A percentile compares a stretch with the other conserved stretches of the same genome.
Conservation (phyloP, 2,888 invertebrate genomes). For the Helicoverpa assulta region DNA sequence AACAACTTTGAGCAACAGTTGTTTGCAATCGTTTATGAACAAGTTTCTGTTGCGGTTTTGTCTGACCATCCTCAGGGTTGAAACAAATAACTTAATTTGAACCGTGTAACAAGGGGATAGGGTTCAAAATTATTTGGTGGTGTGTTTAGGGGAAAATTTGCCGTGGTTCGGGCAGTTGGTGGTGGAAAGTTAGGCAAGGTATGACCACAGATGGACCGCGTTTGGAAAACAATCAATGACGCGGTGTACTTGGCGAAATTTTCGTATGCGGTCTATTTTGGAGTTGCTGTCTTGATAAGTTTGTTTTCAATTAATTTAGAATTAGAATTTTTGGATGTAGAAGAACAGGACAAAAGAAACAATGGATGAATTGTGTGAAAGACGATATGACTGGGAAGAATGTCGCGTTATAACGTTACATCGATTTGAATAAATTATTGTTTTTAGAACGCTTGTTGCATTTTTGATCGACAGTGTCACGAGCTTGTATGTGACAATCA, state of each 20-base stretch:
- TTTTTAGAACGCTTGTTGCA: too few relatives aligned
- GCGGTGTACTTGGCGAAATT: conserved; percentile 66
- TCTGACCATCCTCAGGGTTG: conserved; percentile 31
- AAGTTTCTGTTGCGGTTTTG: conserved; percentile 62
- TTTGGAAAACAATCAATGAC: conserved; percentile 81
- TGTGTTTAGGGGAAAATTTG: conserved; percentile 35
- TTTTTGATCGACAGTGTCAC: too few relatives aligned
- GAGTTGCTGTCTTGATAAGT: conserved; percentile 33
- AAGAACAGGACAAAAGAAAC: not conserved
- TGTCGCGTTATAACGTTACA: too few relatives aligned
- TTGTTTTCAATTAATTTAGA: not conserved
- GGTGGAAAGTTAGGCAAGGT: conserved; percentile 64
- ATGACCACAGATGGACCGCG: conserved; percentile 75
- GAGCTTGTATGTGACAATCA: too few relatives aligned
- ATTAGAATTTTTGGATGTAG: too few relatives aligned
- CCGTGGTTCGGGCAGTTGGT: conserved; percentile 50
- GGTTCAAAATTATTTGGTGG: conserved; percentile 31
- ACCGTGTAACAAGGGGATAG: not conserved
- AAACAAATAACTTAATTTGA: conserved; percentile 7
- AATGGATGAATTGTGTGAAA: too few relatives aligned
- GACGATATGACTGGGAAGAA: not conserved
- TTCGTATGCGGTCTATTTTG: conserved; percentile 55
- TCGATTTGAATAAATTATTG: too few relatives aligned
- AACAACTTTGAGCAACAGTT: conserved; percentile 68
- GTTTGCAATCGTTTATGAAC: conserved; percentile 57